Evolutionary conservation across 2,113 vertebrate species (phyloP), one percentile per base, ranked within the genome.

Genomic region (Cryptotis parvus): DNA sequence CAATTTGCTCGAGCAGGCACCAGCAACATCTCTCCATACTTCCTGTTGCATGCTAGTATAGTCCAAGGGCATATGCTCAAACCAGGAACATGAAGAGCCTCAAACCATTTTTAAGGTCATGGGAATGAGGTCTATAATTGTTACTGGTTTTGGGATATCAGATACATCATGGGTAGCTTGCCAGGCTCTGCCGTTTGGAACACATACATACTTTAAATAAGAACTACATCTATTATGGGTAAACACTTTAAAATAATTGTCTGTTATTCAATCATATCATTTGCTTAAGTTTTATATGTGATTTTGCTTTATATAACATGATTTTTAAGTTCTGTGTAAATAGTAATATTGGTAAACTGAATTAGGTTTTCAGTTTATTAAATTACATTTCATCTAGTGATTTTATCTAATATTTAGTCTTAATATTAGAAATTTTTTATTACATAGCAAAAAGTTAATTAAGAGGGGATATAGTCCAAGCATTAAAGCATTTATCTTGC

Each of bases 251-350:
- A 76, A 91, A 63, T 77, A 22, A 26, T 85, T 79, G n/a, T n/a
- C 84, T 84, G 72, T 68, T 90, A 55, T 26, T 58, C 15, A 89
- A 81, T 93, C 69, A 95, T 87, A 74, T 35, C 91, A 81, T 68
- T 84, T 78, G 35, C 79, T 89, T 95, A 84, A 84, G 78, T 91
- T 65, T 78, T 84, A 35, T 58, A 66, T 55, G 11, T 41, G 29
- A 37, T 22, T 73, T 95, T 79, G 74, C 88, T 55, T 35, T 76
- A 73, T 77, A 6, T 82, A 73, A 77, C 66, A 80, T 91, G 81
- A 94, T 79, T 10, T 89, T 33, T n/a, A 95, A 91, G 26, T 75
- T 75, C 45, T 92, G 3, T 35, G 4, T 84, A 94, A 90, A 83
- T 80, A 76, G 86, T n/a, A 91, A 63, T 85, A 61, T 55, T 69